Base-by-base conservation (phyloP, 2,888 invertebrate species). In the Ischnura elegans region DNA sequence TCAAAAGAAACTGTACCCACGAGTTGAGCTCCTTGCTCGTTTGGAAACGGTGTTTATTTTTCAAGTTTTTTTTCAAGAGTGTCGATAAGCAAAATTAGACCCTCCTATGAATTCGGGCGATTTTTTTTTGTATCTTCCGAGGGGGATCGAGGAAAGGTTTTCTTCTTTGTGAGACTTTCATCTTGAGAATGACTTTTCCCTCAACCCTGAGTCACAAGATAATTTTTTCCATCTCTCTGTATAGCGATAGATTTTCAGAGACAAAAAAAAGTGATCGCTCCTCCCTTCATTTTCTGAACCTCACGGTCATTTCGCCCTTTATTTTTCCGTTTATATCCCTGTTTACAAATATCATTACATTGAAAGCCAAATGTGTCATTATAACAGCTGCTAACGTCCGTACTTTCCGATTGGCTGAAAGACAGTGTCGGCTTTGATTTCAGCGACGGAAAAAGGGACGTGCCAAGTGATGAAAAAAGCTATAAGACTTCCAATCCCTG, bases 21-120 rank as follows among this genome's bases (percentile, higher is more conserved):
- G n/a, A 61, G 61, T 61, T n/a, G n/a, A 61, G n/a, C 76, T 76
- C 76, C 76, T 76, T 76, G 76, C 10, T 36, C 76, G 76, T 29
- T 76, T 76, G 29, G 16, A 76, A 36, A 36, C 36, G 76, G 8
- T 51, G 21, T 21, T 4, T 61, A 4, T 36, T 76, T 76, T 36
- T 76, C 76, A 1, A 76, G 76, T 76, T 61, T 76, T 76, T 36
- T n/a, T n/a, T n/a, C n/a, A n/a, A n/a, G 76, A 76, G 76, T 76
- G 76, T 76, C 36, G 76, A 76, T 29, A 51, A 51, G 76, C 8
- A 76, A 76, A 76, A 76, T 76, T 76, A 76, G 76, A 76, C 36
- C 76, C 36, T 10, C 10, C 29, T 10, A 25, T 13, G 10, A 36
- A 36, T 76, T 36, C 76, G 36, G 36, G 10, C 10, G 76, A 76